Base-by-base conservation (phyloP, 2,888 invertebrate species). In the Apantesis nais region DNA sequence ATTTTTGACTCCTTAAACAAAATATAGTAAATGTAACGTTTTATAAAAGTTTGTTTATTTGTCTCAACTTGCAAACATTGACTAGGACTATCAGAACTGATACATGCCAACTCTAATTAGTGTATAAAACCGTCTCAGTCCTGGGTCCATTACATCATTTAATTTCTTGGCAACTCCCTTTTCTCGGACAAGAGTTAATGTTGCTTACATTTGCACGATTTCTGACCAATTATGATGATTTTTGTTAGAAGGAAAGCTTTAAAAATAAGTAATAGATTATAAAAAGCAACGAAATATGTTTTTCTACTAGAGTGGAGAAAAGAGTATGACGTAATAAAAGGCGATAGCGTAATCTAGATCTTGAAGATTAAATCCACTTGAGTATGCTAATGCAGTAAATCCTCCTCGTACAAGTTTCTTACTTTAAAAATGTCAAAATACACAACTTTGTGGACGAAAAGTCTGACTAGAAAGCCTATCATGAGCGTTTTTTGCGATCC, bases 301-400 rank as follows among this genome's bases (percentile, higher is more conserved):
- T 16, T 14, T 29, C 29, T 8, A 58, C 29, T 29, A 58, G 16
- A 29, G 58, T 5, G 19, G 19, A 19, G 44, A 44, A 19, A 12
- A 29, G 29, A 58, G 14, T 58, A 29, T 29, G 29, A 58, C 16
- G 29, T 16, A 25, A 58, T 25, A 25, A 12, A 58, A 14, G 58
- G 7, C 29, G 25, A 58, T 55, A 55, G 14, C 29, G 37, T 34
- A 62, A 37, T 62, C 19, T 37, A 62, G 37, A 37, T 37, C 62
- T 62, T 62, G 37, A 37, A 34, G 62, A 62, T 62, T 62, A 34
- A 58, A 58, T 58, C 58, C 58, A 29, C 29, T 58, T 58, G 29
- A 58, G 58, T 58, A 16, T 29, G 16, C 29, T 58, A 58, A 58
- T 58, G 58, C 29, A 58, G 16, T 29, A 16, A 58, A 58, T 58